Base-by-base conservation (phyloP, 1,140 invertebrate genomes). In the Zaprionus davidi region DNA sequence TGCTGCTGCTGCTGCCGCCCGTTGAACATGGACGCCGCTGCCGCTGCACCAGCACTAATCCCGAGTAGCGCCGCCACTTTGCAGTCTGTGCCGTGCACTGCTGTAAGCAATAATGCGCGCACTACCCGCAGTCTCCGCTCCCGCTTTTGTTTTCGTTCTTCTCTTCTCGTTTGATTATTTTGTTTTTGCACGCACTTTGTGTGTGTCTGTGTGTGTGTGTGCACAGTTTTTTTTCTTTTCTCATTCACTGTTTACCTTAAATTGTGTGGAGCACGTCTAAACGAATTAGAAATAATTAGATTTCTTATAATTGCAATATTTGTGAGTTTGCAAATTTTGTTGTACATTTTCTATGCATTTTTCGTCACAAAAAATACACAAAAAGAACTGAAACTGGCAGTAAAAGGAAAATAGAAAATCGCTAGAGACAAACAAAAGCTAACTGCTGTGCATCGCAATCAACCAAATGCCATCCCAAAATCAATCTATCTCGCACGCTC, bases 1-100 rank as follows among this genome's bases (percentile, higher is more conserved):
- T 76, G 66, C 58, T 78, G 76, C 71, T 75, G 66, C 71, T 74
- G 67, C 69, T 80, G 78, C 69, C 77, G 79, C 65, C 77, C 74
- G 77, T 75, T 58, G 56, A 77, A 90, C 86, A 90, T 90, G 86
- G 86, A 86, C 79, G 82, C 82, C 82, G 86, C 85, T 88, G 83
- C 65, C 71, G 68, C 87, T 90, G 82, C 80, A 84, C 86, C 87
- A 90, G 88, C 84, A 76, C 87, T 75, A 59, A 70, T 79, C 60
- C 82, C 69, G 76, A 91, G 69, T 85, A 90, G 85, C 81, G 85
- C 84, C 86, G 85, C 86, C 85, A 90, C 85, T 90, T 90, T 90
- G 85, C 85, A 85, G 81, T 85, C 79, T 88, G 81, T 85, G 84
- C 78, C 71, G 72, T 64, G 83, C 79, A 79, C 82, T 72, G 60